Percentiles rank a stretch among this genome's conserved stretches.
Evolutionary conservation across 2,888 invertebrate genomes (phyloP).

Genomic region (Himalopsyche anomala): DNA sequence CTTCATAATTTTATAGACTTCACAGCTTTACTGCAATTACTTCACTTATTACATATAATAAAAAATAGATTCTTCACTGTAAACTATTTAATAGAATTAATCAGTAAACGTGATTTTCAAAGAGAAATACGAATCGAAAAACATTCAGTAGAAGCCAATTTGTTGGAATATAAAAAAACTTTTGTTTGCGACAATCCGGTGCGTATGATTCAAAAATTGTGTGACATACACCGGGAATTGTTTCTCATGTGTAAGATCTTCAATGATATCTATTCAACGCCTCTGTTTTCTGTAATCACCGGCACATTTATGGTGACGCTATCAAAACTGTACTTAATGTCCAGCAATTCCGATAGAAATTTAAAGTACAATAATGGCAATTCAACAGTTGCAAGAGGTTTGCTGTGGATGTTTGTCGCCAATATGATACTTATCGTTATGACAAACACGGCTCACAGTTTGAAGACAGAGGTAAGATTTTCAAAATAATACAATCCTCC

Average conservation of each 20-base stretch:
- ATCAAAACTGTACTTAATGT: constrained; percentile 50
- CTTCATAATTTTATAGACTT: constrained; percentile 32
- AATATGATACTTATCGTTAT: constrained; percentile 18
- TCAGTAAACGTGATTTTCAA: not conserved
- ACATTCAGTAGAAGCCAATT: not conserved
- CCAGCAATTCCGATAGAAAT: not conserved
- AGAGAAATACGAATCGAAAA: not conserved
- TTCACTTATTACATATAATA: constrained; percentile 43
- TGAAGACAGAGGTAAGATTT: constrained; percentile 45
- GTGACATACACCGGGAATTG: constrained; percentile 53
- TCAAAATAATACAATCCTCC: not conserved
- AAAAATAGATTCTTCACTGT: constrained; percentile 47
- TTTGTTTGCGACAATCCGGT: constrained; percentile 40
- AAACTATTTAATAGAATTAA: constrained; percentile 44
- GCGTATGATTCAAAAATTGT: constrained; percentile 48
- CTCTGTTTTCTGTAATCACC: constrained; percentile 42
- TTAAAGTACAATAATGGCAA: not conserved
- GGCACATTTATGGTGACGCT: constrained; percentile 55
- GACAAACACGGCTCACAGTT: not conserved
- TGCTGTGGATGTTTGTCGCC: not conserved
- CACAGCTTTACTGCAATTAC: constrained; percentile 44
- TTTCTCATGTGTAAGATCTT: constrained; percentile 22
- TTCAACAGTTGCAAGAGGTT: not conserved
- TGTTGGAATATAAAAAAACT: constrained; percentile 46
- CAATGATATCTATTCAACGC: constrained; percentile 51